These are phyloP conservation scores for Euura lappo DNA, from an alignment of 1,140 invertebrate genomes.

Conservation along the genomic window DNA sequence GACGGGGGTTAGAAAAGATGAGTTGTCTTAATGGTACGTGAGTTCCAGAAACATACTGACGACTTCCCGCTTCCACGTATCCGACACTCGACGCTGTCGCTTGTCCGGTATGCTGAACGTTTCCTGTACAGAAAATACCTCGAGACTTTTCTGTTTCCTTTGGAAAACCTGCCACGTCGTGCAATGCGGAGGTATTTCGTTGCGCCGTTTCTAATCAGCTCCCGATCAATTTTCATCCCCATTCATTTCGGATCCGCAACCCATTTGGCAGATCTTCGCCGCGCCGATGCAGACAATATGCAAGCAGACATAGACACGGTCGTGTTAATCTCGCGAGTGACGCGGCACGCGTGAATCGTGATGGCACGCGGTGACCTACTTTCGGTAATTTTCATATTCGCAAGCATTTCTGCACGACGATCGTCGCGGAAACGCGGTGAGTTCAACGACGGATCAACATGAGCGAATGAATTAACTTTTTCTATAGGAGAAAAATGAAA, in stretches of 20 bases:
- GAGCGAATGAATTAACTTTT: too few relatives aligned
- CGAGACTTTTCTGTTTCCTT: conserved; percentile 1
- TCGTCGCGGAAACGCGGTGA: too few relatives aligned
- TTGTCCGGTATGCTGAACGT: conserved; percentile 27
- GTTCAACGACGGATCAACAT: too few relatives aligned
- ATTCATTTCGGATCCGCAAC: too few relatives aligned
- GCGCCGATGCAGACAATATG: too few relatives aligned
- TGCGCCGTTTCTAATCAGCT: too few relatives aligned
- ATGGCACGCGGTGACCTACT: conserved; percentile 11
- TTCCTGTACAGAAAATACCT: conserved; percentile 29
- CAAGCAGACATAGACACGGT: background rate
- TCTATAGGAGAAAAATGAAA: too few relatives aligned
- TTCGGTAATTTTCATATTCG: conserved; percentile 12
- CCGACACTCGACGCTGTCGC: conserved; percentile 20
- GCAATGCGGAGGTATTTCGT: background rate
- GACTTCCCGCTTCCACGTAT: conserved; percentile 39
- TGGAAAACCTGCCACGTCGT: background rate
- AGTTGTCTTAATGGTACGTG: conserved; percentile 39
- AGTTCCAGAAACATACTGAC: conserved; percentile 50
- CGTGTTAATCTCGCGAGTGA: background rate
- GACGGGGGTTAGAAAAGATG: background rate
- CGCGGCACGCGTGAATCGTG: conserved; percentile 3
- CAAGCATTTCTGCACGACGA: background rate
- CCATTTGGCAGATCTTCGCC: too few relatives aligned
- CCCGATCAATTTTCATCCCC: too few relatives aligned